phyloP scores from a whole-genome alignment of 2,113 vertebrate species.

The Oenanthe oenanthe region DNA sequence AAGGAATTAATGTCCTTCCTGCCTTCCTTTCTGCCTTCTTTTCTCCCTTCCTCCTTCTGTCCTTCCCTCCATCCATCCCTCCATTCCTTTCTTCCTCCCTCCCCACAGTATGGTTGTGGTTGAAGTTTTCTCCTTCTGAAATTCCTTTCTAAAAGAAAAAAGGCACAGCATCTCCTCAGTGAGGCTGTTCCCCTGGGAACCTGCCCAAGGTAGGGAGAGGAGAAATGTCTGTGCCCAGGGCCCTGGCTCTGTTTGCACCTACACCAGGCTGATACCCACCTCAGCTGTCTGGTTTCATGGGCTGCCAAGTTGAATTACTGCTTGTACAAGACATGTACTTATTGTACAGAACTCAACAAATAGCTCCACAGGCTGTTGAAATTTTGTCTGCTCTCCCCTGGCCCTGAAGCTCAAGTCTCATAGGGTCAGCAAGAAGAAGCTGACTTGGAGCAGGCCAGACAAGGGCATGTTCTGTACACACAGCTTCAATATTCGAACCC shows the following conservation, averaged over 20 bases:
- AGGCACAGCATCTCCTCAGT: background rate
- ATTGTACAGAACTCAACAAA: slow-evolving; percentile 15
- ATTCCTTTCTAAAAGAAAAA: background rate
- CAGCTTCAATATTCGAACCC: background rate
- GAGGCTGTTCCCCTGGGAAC: background rate
- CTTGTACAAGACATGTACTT: background rate
- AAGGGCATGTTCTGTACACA: background rate
- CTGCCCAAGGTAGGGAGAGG: background rate
- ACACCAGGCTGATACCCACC: background rate
- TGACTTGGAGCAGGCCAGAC: background rate
- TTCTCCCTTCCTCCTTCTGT: background rate
- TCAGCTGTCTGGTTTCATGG: background rate
- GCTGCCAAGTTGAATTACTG: background rate
- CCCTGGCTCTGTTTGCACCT: background rate
- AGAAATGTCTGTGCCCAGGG: background rate
- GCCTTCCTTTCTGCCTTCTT: background rate
- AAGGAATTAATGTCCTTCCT: background rate
- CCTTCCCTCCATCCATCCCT: accelerated
- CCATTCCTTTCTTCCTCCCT: background rate
- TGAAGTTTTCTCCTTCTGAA: background rate
- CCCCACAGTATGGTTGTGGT: background rate
- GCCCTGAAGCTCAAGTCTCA: background rate
- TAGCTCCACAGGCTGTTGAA: background rate
- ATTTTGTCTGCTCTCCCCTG: background rate
- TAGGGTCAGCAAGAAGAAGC: background rate